Evolutionary conservation across 2,113 vertebrate species (phyloP).

Genomic region (Gambusia holbrooki): DNA sequence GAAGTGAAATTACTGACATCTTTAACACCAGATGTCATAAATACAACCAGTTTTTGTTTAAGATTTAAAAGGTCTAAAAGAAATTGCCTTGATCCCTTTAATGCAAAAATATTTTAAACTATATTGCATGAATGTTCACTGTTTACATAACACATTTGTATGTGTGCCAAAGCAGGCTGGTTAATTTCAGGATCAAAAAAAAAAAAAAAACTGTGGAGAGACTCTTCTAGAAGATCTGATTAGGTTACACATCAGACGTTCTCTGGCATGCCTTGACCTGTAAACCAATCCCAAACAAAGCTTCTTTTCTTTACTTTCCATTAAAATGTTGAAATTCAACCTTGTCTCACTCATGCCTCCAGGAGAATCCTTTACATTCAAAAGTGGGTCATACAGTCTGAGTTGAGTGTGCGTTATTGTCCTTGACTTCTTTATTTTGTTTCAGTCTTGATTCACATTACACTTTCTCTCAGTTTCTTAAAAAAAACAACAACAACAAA

Average conservation of each 20-base stretch:
- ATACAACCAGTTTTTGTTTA: too few species aligned
- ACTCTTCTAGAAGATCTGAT: constrained; percentile 4
- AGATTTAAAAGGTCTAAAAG: too few species aligned
- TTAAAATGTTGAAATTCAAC: not conserved
- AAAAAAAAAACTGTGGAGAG: not conserved
- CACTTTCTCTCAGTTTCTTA: constrained; percentile 35
- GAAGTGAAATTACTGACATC: too few species aligned
- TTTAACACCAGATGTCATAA: too few species aligned
- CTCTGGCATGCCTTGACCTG: constrained; percentile 1
- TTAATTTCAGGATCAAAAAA: constrained; percentile 2
- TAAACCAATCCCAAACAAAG: constrained; percentile 12
- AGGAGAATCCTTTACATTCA: constrained; percentile 8
- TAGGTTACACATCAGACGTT: constrained; percentile 21
- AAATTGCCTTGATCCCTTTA: not conserved
- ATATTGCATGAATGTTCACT: not conserved
- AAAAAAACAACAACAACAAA: constrained; percentile 34
- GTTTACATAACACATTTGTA: not conserved
- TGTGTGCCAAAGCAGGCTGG: not conserved
- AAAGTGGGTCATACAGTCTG: constrained; percentile 42
- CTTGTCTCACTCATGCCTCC: not conserved
- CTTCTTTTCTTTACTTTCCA: not conserved
- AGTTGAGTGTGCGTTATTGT: constrained; percentile 26
- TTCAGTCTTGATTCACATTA: constrained; percentile 40
- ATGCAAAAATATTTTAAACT: not conserved
- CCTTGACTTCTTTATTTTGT: constrained; percentile 34